Conservation (phyloP, 1,140 invertebrate genomes). For the Zophobas morio region DNA sequence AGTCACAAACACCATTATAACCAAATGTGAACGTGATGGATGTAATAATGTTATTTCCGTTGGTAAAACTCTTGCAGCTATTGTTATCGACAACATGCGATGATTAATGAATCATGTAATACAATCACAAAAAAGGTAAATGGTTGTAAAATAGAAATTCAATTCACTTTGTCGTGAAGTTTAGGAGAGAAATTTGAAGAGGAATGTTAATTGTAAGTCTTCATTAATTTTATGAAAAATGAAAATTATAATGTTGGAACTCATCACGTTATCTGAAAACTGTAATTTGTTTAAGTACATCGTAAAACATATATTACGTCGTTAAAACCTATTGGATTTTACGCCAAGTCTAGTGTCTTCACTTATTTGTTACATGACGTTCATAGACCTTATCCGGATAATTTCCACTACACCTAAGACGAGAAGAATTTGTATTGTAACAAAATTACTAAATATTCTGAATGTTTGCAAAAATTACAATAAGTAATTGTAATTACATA, state of each 20-base stretch:
- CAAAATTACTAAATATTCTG: no score
- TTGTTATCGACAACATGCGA: conserved; percentile 6
- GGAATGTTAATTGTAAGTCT: conserved; percentile 10
- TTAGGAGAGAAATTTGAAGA: conserved; percentile 8
- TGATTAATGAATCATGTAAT: conserved; percentile 12
- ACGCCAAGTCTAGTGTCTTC: not conserved
- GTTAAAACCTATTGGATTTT: conserved; percentile 21
- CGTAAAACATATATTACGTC: conserved; percentile 14
- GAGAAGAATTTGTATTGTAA: no score
- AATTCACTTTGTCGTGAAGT: not conserved
- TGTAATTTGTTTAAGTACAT: not conserved
- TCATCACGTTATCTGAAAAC: not conserved
- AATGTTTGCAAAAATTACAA: no score
- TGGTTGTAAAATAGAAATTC: not conserved
- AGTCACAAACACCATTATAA: conserved; percentile 27
- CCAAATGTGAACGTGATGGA: conserved; percentile 37
- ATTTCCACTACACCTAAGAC: not conserved
- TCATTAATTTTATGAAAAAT: not conserved
- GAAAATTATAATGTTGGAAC: not conserved
- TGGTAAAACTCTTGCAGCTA: not conserved
- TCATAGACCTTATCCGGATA: not conserved
- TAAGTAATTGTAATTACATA: no score
- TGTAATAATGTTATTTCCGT: conserved; percentile 26
- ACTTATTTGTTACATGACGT: not conserved
- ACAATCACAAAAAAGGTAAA: not conserved